Conservation (phyloP, 1,140 invertebrate genomes). For the Neodiprion virginianus region DNA sequence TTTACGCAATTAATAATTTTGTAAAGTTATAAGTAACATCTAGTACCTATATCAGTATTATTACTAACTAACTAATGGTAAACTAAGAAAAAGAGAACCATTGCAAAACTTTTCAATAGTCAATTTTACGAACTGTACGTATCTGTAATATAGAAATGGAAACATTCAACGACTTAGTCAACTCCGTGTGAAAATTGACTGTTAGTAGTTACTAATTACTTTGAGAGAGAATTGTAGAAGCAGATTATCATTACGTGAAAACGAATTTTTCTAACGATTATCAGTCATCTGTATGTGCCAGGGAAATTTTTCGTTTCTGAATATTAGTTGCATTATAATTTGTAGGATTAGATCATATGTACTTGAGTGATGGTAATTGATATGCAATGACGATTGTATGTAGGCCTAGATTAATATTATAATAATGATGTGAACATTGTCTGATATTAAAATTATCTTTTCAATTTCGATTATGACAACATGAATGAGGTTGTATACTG, state of each 20-base stretch:
- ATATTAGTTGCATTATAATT: not conserved
- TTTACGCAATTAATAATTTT: slow-evolving; percentile 8
- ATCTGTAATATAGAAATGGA: not conserved
- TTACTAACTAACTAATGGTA: slow-evolving; percentile 30
- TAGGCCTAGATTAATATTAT: not conserved
- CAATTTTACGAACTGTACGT: not conserved
- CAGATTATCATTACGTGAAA: too few species aligned
- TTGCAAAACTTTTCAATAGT: not conserved
- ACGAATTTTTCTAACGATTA: too few species aligned
- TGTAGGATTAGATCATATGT: not conserved
- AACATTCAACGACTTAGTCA: not conserved
- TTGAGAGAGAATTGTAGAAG: not conserved
- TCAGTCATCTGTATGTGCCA: too few species aligned
- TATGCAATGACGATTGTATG: not conserved
- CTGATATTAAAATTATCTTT: slow-evolving; percentile 13
- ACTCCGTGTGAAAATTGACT: not conserved
- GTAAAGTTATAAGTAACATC: slow-evolving; percentile 33
- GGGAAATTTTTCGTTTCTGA: not conserved
- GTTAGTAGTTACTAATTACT: not conserved
- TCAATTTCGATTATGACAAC: slow-evolving; percentile 12
- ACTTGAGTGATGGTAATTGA: not conserved
- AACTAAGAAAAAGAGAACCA: slow-evolving; percentile 18
- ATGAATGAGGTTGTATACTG: slow-evolving; percentile 41
- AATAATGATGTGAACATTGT: not conserved
- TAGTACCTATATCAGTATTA: slow-evolving; percentile 51